These are phyloP conservation scores for Hypomecis atomaria DNA, from an alignment of 2,888 invertebrate species.

Conservation along the genomic window DNA sequence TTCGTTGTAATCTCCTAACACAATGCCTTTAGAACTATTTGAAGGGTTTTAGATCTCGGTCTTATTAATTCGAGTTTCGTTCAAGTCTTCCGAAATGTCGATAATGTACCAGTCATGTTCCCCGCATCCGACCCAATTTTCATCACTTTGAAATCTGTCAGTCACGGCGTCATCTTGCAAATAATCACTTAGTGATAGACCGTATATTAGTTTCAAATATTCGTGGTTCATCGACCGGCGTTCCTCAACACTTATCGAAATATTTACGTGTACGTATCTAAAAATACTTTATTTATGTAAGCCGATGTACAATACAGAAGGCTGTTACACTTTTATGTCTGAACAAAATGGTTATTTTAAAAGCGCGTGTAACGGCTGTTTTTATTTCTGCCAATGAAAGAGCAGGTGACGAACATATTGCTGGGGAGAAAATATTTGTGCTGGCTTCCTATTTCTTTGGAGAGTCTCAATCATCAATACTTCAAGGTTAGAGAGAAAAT, in stretches of 20 bases:
- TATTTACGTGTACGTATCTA: constrained; percentile 34
- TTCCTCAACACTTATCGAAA: constrained; percentile 28
- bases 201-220: constrained; percentile 35
- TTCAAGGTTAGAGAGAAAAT: too few species aligned
- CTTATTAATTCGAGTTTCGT: constrained; percentile 1
- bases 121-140: constrained; percentile 29
- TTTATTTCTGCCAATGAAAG: constrained; percentile 25
- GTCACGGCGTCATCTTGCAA: constrained; percentile 39
- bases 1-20: constrained; percentile 4
- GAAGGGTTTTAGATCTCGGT: too few species aligned
- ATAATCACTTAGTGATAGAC: constrained; percentile 32
- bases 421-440: constrained; percentile 8
- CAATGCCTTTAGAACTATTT: too few species aligned
- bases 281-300: constrained; percentile 41
- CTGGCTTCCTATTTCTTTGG: too few species aligned
- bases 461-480: too few species aligned
- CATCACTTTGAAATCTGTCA: constrained; percentile 38
- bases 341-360: constrained; percentile 37
- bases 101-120: constrained; percentile 18
- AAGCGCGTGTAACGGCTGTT: constrained; percentile 20
- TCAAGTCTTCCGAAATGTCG: neutral
- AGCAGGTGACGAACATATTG: constrained; percentile 23
- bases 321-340: constrained; percentile 35
- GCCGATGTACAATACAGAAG: constrained; percentile 35
- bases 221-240: constrained; percentile 37